These are phyloP conservation scores for Diplodus puntazzo DNA, from an alignment of 2,797 vertebrate genomes.

Conservation along the genomic window DNA sequence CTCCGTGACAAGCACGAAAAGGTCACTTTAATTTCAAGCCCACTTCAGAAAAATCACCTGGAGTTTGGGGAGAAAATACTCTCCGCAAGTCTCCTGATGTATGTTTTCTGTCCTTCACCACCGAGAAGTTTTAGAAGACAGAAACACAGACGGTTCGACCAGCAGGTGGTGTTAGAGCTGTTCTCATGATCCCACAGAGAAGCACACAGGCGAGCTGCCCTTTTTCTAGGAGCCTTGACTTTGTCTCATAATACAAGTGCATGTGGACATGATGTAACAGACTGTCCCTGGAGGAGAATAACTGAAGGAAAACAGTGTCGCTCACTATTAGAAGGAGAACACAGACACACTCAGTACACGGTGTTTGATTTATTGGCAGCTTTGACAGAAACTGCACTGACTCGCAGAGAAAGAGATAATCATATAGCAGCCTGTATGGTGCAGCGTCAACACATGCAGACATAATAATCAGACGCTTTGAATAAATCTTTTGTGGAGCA, in stretches of 20 bases:
- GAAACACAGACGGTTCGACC: constrained; percentile 30
- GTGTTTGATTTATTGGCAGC: constrained; percentile 30
- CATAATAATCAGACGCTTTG: neutral
- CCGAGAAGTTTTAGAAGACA: too few relatives aligned
- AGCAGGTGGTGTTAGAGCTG: constrained; percentile 75
- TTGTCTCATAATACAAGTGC: constrained; percentile 13
- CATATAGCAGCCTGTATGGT: neutral
- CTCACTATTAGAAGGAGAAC: neutral
- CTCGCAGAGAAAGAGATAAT: constrained; percentile 22
- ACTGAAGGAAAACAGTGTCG: constrained; percentile 10
- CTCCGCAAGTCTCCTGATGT: neutral
- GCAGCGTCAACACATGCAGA: constrained; percentile 18
- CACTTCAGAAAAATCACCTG: constrained; percentile 13
- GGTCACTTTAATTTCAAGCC: constrained; percentile 38
- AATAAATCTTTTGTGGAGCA: neutral
- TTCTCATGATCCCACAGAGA: constrained; percentile 25
- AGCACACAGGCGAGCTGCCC: neutral
- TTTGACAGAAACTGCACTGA: constrained; percentile 5
- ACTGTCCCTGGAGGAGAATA: constrained; percentile 19
- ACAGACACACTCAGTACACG: neutral
- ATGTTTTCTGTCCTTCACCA: neutral
- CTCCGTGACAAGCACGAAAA: constrained; percentile 1
- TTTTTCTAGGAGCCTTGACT: constrained; percentile 17
- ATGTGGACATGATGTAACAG: constrained; percentile 50
- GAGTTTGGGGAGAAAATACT: neutral